These are phyloP conservation scores for Charaxes varanes DNA, from an alignment of 1,140 invertebrate species.

Conservation along the genomic window DNA sequence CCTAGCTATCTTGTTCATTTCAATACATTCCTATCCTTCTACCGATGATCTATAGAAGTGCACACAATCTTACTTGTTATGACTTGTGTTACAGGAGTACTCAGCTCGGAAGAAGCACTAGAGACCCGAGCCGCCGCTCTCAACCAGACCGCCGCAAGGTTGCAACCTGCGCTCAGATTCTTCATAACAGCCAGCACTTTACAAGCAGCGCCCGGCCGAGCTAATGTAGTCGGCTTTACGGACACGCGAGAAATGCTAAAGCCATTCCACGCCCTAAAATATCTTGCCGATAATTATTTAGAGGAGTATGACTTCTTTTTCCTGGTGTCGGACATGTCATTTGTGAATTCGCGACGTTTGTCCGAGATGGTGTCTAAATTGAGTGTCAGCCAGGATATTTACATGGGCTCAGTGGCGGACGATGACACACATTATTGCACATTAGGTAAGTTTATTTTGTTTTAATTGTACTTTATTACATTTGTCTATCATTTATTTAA, in stretches of 20 bases:
- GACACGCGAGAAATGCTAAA: conserved; percentile 83
- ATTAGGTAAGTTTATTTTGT: conserved; percentile 72
- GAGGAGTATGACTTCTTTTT: conserved; percentile 94
- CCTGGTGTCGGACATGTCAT: conserved; percentile 82
- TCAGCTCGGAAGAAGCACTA: conserved; percentile 40
- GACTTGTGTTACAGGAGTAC: conserved; percentile 17
- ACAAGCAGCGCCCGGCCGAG: conserved; percentile 18
- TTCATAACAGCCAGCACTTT: conserved; percentile 82
- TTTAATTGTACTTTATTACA: too few relatives aligned
- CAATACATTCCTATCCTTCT: too few relatives aligned
- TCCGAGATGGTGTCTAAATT: conserved; percentile 74
- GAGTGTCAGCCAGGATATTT: conserved; percentile 72
- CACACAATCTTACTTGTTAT: too few relatives aligned
- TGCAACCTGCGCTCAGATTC: conserved; percentile 80
- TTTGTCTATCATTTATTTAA: too few relatives aligned
- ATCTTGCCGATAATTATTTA: conserved; percentile 90
- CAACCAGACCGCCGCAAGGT: conserved; percentile 75
- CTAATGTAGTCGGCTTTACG: conserved; percentile 75
- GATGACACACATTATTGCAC: conserved; percentile 89
- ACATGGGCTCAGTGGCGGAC: conserved; percentile 83
- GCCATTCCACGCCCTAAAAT: conserved; percentile 90
- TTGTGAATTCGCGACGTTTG: conserved; percentile 80
- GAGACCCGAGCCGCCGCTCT: conserved; percentile 71
- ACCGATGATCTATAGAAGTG: too few relatives aligned
- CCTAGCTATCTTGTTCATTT: too few relatives aligned